phyloP scores from a whole-genome alignment of 2,113 vertebrate genomes.

The Sminthopsis crassicaudata region DNA sequence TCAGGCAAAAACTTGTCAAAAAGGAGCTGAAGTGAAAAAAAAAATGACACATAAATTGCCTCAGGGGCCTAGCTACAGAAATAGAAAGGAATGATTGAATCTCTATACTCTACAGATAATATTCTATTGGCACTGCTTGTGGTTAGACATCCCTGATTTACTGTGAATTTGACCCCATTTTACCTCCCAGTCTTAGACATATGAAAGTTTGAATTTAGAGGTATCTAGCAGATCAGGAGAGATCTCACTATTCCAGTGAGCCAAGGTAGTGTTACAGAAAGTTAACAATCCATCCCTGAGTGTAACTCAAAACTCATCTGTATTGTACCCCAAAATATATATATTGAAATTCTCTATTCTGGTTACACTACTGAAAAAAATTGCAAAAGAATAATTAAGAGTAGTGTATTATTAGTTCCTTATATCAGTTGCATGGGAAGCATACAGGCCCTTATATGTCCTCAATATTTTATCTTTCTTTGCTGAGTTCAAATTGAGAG shows the following conservation, averaged over 20 bases:
- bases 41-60: neutral
- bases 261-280: neutral
- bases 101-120: neutral
- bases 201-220: neutral
- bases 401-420: neutral
- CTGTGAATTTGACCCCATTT: neutral
- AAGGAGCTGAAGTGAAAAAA: neutral
- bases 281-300: neutral
- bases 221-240: neutral
- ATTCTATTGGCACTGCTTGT: neutral
- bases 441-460: neutral
- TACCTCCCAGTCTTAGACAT: neutral
- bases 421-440: neutral
- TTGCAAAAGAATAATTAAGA: neutral
- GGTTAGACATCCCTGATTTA: neutral
- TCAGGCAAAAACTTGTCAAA: neutral
- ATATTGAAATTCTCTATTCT: neutral
- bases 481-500: neutral
- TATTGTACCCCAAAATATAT: neutral
- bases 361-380: neutral
- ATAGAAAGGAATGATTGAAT: neutral
- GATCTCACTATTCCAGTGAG: neutral
- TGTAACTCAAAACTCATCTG: neutral
- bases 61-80: neutral
- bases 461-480: neutral